phyloP scores from a whole-genome alignment of 2,113 vertebrate genomes.

The Alectura lathami region DNA sequence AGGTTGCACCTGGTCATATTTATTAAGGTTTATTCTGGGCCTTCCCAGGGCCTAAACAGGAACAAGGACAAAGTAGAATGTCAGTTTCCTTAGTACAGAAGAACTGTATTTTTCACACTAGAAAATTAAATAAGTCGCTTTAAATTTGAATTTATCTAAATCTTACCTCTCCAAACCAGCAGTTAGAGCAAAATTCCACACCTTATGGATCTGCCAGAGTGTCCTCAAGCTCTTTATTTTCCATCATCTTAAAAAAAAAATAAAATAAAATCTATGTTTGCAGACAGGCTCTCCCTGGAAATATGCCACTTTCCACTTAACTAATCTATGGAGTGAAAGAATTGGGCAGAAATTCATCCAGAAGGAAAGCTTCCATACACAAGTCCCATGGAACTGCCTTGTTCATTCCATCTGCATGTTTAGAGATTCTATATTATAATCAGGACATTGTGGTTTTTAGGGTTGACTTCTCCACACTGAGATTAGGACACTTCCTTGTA shows the following conservation, averaged over 20 bases:
- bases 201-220: not conserved
- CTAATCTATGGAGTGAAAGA: not conserved
- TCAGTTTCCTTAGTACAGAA: not conserved
- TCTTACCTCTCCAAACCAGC: not conserved
- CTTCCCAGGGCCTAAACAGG: not conserved
- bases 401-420: not conserved
- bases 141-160: not conserved
- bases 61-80: not conserved
- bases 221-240: not conserved
- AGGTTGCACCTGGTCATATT: not conserved
- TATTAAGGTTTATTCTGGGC: not conserved
- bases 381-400: not conserved
- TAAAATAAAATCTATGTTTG: not conserved
- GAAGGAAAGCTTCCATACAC: not conserved
- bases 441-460: fast-evolving
- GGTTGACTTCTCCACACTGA: not conserved
- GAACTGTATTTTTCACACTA: not conserved
- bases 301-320: not conserved
- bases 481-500: not conserved
- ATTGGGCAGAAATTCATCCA: not conserved
- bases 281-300: not conserved
- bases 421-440: not conserved
- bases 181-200: not conserved
- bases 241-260: not conserved
- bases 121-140: not conserved